Conservation (phyloP, 2,113 vertebrate species). For the Syngnathus typhle region DNA sequence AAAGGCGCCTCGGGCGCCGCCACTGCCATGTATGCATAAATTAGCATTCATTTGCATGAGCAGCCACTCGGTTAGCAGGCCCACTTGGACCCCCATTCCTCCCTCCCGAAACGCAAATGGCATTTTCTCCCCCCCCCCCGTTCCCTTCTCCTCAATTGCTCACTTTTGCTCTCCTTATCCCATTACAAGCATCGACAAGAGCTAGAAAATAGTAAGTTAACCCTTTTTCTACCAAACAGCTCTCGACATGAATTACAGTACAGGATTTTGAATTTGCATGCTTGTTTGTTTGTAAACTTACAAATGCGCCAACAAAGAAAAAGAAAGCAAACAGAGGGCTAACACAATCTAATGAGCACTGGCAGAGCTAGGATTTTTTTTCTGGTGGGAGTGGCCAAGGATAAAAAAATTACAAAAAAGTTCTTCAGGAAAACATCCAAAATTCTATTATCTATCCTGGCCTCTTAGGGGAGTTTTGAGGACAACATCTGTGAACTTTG, state of each 20-base stretch:
- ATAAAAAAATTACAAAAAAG: too few relatives aligned
- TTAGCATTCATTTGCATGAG: slow-evolving; percentile 78
- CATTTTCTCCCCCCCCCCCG: slow-evolving; percentile 59
- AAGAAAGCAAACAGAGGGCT: slow-evolving; percentile 25
- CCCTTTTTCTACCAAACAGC: slow-evolving; percentile 47
- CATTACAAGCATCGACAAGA: slow-evolving; percentile 64
- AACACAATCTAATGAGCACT: not conserved
- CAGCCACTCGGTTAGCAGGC: slow-evolving; percentile 71
- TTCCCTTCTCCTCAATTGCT: slow-evolving; percentile 45
- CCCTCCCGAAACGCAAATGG: slow-evolving; percentile 64
- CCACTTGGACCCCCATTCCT: slow-evolving; percentile 52
- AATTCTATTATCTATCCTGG: too few relatives aligned
- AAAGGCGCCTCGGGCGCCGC: slow-evolving; percentile 72
- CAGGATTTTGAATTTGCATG: slow-evolving; percentile 30
- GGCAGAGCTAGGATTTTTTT: too few relatives aligned
- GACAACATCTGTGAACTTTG: too few relatives aligned
- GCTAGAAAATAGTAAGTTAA: slow-evolving; percentile 63
- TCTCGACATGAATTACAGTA: slow-evolving; percentile 50
- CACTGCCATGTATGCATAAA: slow-evolving; percentile 71
- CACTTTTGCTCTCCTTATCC: slow-evolving; percentile 64
- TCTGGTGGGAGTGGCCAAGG: too few relatives aligned
- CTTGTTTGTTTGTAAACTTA: slow-evolving; percentile 40
- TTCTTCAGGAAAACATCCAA: too few relatives aligned
- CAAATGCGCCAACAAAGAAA: slow-evolving; percentile 38
- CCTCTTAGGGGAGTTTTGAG: too few relatives aligned